Evolutionary conservation across 2,888 invertebrate genomes (phyloP), one percentile per base, ranked within the genome.

Genomic region (Mythimna vitellina): DNA sequence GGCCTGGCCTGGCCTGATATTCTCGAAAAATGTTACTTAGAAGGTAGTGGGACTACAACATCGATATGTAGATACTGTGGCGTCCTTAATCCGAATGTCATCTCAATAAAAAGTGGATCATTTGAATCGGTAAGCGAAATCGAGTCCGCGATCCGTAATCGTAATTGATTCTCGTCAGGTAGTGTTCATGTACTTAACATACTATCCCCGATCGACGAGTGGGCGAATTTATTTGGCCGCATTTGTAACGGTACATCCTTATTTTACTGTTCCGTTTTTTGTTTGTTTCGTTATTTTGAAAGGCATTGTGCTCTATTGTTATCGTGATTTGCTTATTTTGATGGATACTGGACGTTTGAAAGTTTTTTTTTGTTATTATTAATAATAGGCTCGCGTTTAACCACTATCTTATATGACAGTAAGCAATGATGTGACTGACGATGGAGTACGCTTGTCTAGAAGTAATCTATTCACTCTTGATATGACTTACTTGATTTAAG

Each of bases 151-250:
- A 73, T 77, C 80, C 67, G 83, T 73, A 73, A 73, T 76, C 73
- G 78, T 88, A 85, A 87, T 88, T 81, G 87, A 93, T 92, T 91
- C 93, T 84, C 72, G 87, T 92, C 94, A 93, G 89, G 93, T 91
- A 88, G 82, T 76, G 73, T 68, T 82, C 87, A 87, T 83, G 84
- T 84, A 88, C 89, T 92, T 91, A 92, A 90, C 93, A 93, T 87
- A 93, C 90, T 93, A 89, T 90, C 91, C 93, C 79, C 90, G 88
- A 89, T 93, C 76, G 81, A 53, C 46, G 80, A 81, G 88, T 88
- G 84, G 87, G 87, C 86, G 89, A 87, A 85, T 89, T 83, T 87
- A 88, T 89, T 89, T 90, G 89, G 88, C 86, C 87, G 83, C 89
- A 73, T 80, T 86, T 80, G 85, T 91, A 92, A 92, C 92, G 91